These are phyloP conservation scores for Pipa parva DNA, from an alignment of 2,113 vertebrate genomes.

Conservation along the genomic window DNA sequence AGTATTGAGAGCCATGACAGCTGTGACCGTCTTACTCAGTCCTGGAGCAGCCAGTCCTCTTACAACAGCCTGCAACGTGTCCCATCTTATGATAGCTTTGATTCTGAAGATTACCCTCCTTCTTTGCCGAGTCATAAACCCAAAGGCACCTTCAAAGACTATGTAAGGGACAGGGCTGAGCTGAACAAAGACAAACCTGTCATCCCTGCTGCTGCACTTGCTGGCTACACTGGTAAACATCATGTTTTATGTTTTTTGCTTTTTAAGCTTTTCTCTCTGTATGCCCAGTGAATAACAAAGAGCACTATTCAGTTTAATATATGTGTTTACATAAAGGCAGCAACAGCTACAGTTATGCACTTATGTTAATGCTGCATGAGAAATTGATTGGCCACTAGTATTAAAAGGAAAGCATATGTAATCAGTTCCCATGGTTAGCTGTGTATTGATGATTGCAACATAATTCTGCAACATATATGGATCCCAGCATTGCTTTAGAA, in stretches of 20 bases:
- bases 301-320: neutral
- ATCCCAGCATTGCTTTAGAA: too few species aligned
- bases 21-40: conserved; percentile 91
- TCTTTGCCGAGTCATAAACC: conserved; percentile 89
- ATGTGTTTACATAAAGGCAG: neutral
- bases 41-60: conserved; percentile 96
- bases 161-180: conserved; percentile 94
- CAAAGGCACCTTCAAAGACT: conserved; percentile 99
- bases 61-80: conserved; percentile 97
- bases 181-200: conserved; percentile 98
- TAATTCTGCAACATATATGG: too few species aligned
- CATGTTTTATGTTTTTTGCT: neutral
- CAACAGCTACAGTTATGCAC: neutral
- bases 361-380: too few species aligned
- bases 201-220: conserved; percentile 92
- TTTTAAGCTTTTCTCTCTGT: too few species aligned
- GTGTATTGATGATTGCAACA: too few species aligned
- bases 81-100: conserved; percentile 96
- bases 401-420: too few species aligned
- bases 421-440: too few species aligned
- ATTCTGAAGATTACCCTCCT: conserved; percentile 90
- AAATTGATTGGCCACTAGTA: too few species aligned
- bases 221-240: conserved; percentile 97
- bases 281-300: neutral
- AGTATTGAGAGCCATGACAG: conserved; percentile 97